phyloP scores from a whole-genome alignment of 2,113 vertebrate species.

The Mormyrus lacerda region DNA sequence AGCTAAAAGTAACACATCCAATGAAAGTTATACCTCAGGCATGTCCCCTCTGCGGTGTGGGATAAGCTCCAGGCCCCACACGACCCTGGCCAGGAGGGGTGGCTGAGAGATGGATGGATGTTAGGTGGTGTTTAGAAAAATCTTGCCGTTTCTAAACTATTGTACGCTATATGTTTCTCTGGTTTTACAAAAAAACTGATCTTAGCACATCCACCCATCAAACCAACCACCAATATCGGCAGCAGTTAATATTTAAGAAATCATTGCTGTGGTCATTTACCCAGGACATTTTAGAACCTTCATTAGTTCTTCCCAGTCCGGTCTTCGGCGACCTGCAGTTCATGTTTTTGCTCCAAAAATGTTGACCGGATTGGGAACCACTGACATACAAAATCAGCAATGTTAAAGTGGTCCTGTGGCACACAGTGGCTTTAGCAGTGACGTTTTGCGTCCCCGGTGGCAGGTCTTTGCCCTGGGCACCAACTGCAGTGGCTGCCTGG shows the following conservation, averaged over 20 bases:
- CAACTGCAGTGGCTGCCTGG: slow-evolving; percentile 91
- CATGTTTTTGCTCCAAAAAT: not conserved
- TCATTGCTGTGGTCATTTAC: not conserved
- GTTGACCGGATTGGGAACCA: not conserved
- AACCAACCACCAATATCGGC: not conserved
- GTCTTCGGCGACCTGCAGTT: not conserved
- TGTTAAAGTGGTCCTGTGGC: not conserved
- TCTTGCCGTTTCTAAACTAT: too few relatives aligned
- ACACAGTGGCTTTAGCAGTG: not conserved
- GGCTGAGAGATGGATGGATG: too few relatives aligned
- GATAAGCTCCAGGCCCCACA: too few relatives aligned
- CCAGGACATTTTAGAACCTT: not conserved
- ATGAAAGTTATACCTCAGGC: too few relatives aligned
- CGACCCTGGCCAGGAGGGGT: too few relatives aligned
- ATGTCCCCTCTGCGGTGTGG: too few relatives aligned
- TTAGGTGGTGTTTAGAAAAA: too few relatives aligned
- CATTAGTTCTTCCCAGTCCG: not conserved
- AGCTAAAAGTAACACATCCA: too few relatives aligned
- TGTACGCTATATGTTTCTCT: too few relatives aligned
- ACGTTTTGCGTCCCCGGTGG: slow-evolving; percentile 30
- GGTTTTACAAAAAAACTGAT: too few relatives aligned
- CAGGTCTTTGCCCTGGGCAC: slow-evolving; percentile 94
- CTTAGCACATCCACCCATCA: too few relatives aligned
- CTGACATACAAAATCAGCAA: not conserved
- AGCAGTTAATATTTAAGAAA: not conserved